These are phyloP conservation scores for Leptopilina clavipes DNA, from an alignment of 1,140 invertebrate species.

Conservation along the genomic window DNA sequence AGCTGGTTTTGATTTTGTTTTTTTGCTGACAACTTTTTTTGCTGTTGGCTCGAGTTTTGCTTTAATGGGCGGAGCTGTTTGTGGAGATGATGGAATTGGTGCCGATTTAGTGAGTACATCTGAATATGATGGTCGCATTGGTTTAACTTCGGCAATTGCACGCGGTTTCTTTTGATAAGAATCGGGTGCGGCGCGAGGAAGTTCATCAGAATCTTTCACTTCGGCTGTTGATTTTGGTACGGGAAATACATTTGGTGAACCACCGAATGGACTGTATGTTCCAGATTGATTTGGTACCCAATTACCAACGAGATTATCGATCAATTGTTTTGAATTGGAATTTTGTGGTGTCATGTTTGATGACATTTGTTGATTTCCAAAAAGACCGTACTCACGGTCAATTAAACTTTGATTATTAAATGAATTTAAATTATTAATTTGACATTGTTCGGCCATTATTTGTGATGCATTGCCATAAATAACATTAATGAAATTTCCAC, in stretches of 20 bases:
- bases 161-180: constrained; percentile 78
- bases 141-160: constrained; percentile 88
- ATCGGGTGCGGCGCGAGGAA: constrained; percentile 50
- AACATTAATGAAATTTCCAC: constrained; percentile 74
- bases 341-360: constrained; percentile 58
- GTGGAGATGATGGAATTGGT: constrained; percentile 65
- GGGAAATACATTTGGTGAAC: constrained; percentile 69
- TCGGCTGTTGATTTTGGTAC: constrained; percentile 55
- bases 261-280: constrained; percentile 87
- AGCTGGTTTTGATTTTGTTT: constrained; percentile 66
- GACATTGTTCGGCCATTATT: constrained; percentile 69
- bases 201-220: constrained; percentile 55
- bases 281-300: constrained; percentile 87
- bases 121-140: constrained; percentile 88
- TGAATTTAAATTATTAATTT: constrained; percentile 57
- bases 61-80: constrained; percentile 63
- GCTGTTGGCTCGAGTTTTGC: constrained; percentile 62
- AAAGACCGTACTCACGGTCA: constrained; percentile 71
- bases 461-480: constrained; percentile 70
- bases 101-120: constrained; percentile 85
- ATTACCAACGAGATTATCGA: constrained; percentile 87
- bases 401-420: constrained; percentile 64
- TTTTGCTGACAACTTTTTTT: constrained; percentile 66
- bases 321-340: constrained; percentile 74
- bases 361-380: constrained; percentile 63